Percentiles rank a stretch among this genome's conserved stretches.
Evolutionary conservation across 2,888 invertebrate species (phyloP).

Genomic region (Eucriotettix oculatus): DNA sequence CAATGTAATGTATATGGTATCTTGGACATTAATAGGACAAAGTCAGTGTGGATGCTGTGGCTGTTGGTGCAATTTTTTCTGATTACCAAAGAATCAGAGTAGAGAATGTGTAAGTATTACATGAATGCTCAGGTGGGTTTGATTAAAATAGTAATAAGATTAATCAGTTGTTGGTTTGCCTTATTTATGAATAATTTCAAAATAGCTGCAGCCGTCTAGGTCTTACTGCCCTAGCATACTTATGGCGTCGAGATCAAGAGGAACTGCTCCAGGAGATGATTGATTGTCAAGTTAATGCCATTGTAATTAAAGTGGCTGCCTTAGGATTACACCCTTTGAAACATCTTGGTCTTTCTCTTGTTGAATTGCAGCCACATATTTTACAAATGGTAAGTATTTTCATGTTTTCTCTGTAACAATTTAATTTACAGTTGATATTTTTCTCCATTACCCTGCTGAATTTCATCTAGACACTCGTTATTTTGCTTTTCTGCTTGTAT

Average conservation of each 20-base stretch:
- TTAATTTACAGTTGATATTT: neutral
- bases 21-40: constrained; percentile 32
- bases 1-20: no score
- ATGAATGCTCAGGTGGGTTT: no score
- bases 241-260: constrained; percentile 92
- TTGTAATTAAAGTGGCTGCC: constrained; percentile 94
- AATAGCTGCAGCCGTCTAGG: constrained; percentile 75
- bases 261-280: constrained; percentile 96
- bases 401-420: neutral
- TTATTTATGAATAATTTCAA: neutral
- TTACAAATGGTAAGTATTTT: constrained; percentile 52
- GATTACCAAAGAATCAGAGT: constrained; percentile 96
- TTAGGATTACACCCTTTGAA: constrained; percentile 72
- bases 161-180: neutral
- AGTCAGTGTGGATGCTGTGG: constrained; percentile 74
- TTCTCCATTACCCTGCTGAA: no score
- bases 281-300: constrained; percentile 74
- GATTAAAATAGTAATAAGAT: no score
- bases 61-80: constrained; percentile 94
- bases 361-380: constrained; percentile 75
- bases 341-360: constrained; percentile 74
- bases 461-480: no score
- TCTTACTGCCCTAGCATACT: constrained; percentile 75
- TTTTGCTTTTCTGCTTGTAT: no score
- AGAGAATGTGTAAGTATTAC: constrained; percentile 79